These are phyloP conservation scores for Coregonus suidteri DNA, from an alignment of 2,797 vertebrate species.

Conservation along the genomic window DNA sequence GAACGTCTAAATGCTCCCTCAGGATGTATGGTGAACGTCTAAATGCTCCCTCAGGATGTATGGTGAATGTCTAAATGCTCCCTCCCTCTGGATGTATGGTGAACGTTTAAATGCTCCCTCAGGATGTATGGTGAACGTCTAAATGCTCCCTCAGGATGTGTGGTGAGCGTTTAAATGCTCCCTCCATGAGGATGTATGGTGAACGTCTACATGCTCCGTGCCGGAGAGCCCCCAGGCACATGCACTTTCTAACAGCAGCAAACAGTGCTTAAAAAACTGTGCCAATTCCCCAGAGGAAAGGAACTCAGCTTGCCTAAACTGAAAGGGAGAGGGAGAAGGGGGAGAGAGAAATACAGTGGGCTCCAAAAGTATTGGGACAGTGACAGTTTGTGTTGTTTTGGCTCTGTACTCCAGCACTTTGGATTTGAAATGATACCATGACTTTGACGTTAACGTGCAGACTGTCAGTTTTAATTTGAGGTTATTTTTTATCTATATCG, in stretches of 20 bases:
- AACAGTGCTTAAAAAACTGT: conserved; percentile 11
- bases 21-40: not conserved
- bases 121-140: too few species aligned
- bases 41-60: not conserved
- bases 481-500: too few species aligned
- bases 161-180: not conserved
- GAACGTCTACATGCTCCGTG: not conserved
- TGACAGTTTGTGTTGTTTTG: not conserved
- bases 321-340: not conserved
- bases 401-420: too few species aligned
- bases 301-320: not conserved
- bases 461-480: too few species aligned
- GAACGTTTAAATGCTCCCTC: too few species aligned
- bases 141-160: not conserved
- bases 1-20: not conserved
- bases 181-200: too few species aligned
- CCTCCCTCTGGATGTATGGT: too few species aligned
- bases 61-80: too few species aligned
- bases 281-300: conserved; percentile 9
- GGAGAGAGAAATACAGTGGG: not conserved
- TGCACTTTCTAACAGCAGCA: conserved; percentile 6
- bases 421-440: too few species aligned
- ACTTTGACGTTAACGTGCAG: too few species aligned
- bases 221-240: not conserved
- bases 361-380: not conserved